Evolutionary conservation across 2,113 vertebrate species (phyloP).

Genomic region (Australoheros scitulus): DNA sequence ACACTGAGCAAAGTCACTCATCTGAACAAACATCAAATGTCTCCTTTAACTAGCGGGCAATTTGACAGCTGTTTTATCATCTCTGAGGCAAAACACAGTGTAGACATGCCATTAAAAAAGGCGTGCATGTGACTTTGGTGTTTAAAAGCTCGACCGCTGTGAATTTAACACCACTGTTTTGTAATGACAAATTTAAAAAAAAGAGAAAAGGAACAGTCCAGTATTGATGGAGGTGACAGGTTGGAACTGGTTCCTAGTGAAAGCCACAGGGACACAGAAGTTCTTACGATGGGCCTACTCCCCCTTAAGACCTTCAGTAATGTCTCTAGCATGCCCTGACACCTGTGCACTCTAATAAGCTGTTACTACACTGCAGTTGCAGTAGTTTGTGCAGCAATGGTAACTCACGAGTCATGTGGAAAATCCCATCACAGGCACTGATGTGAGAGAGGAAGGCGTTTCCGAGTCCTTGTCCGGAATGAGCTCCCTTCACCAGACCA

Average conservation of each 20-base stretch:
- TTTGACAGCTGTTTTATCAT: too few species aligned
- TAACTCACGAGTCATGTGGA: constrained; percentile 96
- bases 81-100: too few species aligned
- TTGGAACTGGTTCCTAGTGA: background rate
- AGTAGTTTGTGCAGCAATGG: background rate
- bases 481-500: constrained; percentile 97
- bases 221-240: background rate
- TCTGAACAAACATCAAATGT: too few species aligned
- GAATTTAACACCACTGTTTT: too few species aligned
- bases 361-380: constrained; percentile 34
- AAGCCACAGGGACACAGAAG: background rate
- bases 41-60: too few species aligned
- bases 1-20: too few species aligned
- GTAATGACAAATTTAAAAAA: too few species aligned
- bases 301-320: background rate
- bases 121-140: too few species aligned
- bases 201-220: too few species aligned
- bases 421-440: constrained; percentile 95
- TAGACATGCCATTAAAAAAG: too few species aligned
- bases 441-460: constrained; percentile 98
- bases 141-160: too few species aligned
- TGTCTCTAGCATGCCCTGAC: background rate
- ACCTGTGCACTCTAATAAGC: constrained; percentile 37
- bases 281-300: background rate
- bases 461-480: constrained; percentile 94